These are phyloP conservation scores for Coptotermes formosanus DNA, from an alignment of 1,140 invertebrate genomes.

Conservation along the genomic window DNA sequence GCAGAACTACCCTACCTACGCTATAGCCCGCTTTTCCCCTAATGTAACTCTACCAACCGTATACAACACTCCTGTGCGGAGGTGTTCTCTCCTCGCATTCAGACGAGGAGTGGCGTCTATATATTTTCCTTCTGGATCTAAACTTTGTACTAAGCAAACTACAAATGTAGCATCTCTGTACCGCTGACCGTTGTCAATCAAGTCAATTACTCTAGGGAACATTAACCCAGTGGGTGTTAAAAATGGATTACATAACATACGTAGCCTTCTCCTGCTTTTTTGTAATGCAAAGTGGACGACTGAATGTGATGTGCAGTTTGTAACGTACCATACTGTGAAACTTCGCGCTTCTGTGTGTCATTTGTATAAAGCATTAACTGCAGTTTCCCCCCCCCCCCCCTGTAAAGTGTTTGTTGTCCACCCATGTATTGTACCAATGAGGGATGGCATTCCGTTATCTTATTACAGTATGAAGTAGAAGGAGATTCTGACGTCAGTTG, in stretches of 20 bases:
- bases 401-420: constrained; percentile 5
- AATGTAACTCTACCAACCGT: not conserved
- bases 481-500: not conserved
- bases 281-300: constrained; percentile 28
- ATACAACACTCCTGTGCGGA: not conserved
- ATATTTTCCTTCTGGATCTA: constrained; percentile 15
- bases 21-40: not conserved
- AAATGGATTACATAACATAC: constrained; percentile 13
- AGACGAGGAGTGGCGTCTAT: not conserved
- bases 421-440: not conserved
- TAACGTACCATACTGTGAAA: not conserved
- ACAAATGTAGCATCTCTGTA: constrained; percentile 19
- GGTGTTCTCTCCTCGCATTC: not conserved
- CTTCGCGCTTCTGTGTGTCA: constrained; percentile 24
- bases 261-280: constrained; percentile 33
- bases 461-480: not conserved
- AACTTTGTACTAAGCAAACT: not conserved
- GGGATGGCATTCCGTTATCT: not conserved
- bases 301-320: constrained; percentile 27
- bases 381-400: not conserved
- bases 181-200: constrained; percentile 30
- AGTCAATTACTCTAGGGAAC: constrained; percentile 38
- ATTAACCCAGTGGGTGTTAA: constrained; percentile 34
- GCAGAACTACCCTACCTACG: not conserved
- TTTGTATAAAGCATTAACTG: not conserved